These are phyloP conservation scores for Apotomis betuletana DNA, from an alignment of 2,888 invertebrate species.

Conservation along the genomic window DNA sequence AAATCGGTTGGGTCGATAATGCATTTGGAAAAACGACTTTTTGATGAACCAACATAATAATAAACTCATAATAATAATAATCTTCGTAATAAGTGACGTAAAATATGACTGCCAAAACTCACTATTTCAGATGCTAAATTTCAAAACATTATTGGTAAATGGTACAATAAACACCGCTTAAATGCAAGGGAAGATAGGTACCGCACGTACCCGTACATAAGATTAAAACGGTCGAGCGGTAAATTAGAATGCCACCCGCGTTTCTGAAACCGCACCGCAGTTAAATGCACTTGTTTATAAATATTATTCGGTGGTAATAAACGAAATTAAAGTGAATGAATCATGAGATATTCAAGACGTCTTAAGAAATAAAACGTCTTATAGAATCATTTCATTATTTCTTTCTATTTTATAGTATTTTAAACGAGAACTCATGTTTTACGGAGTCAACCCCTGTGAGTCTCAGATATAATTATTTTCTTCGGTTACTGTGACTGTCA, in stretches of 20 bases:
- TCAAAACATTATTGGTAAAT: slow-evolving; percentile 1
- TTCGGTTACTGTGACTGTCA: no score
- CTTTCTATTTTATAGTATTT: no score
- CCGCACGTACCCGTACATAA: slow-evolving; percentile 39
- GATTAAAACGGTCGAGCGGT: slow-evolving; percentile 48
- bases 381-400: no score
- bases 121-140: neutral
- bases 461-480: no score
- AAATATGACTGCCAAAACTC: neutral
- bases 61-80: no score
- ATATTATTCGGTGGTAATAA: slow-evolving; percentile 16
- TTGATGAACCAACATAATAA: no score
- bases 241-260: slow-evolving; percentile 41
- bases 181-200: slow-evolving; percentile 35
- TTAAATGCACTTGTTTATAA: slow-evolving; percentile 40
- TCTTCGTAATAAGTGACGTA: no score
- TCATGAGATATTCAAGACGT: neutral
- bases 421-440: no score
- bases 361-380: no score
- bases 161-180: slow-evolving; percentile 32
- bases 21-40: no score
- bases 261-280: slow-evolving; percentile 45
- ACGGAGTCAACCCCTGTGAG: no score
- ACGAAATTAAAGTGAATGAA: neutral
- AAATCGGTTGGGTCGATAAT: no score